Evolutionary conservation across 2,888 invertebrate species (phyloP), one percentile per base, ranked within the genome.

Genomic region (Erebia palarica): DNA sequence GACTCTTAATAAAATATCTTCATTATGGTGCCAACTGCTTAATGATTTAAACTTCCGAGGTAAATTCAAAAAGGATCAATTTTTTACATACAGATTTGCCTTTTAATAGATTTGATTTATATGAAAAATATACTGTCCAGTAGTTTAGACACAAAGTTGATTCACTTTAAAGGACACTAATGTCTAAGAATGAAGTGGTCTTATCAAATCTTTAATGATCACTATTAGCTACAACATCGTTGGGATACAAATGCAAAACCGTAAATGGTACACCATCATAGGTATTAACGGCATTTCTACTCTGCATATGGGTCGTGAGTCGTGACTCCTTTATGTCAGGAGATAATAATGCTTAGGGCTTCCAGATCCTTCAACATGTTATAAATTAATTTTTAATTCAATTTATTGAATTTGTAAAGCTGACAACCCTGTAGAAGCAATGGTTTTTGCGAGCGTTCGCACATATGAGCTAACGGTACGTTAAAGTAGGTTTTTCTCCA

Each of bases 391-490:
- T 11, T 1, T 11, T 1, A 47, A 53, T 16, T n/a, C 16, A 16
- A n/a, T 53, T 55, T 10, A 18, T 11, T 8, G 3, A 10, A 10
- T 55, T 18, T 16, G 9, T 53, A 55, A 16, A n/a, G 18, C 11
- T 59, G 59, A 51, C 67, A 67, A 47, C 67, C 69, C 64, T 68
- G 36, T 55, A 18, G 27, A 78, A 78, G 69, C 79, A 78, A 79
- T 81, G 79, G 76, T 86, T 85, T 87, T 87, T 84, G 82, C 78
- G 75, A 77, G 72, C 76, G 78, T 82, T 69, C 73, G 81, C 84
- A 81, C 83, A 83, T 81, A 82, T 78, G 79, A 75, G 75, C 72
- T 85, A 88, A 88, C 88, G 86, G 87, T 82, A 79, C 69, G 58
- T 68, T 76, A 79, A 79, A 80, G 82, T 78, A 72, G 76, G 80